Base-by-base conservation (phyloP, 2,797 vertebrate genomes). In the Phrynocephalus forsythii region DNA sequence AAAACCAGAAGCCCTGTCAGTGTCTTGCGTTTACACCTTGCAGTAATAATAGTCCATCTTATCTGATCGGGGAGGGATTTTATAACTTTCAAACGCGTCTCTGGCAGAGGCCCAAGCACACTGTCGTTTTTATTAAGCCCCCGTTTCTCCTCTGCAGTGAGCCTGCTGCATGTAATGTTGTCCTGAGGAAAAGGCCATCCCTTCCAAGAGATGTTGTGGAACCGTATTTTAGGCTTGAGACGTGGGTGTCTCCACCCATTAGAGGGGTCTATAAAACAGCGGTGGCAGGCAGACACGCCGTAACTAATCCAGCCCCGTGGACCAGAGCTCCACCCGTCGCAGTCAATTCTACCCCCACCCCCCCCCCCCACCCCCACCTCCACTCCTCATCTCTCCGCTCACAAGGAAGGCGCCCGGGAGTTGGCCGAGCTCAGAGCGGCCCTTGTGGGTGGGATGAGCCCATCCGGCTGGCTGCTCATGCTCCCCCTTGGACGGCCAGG, bases 41-140 rank as follows among this genome's bases (percentile, higher is more conserved):
- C 94, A 92, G 82, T 92, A 95, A 94, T 94, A 95, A 93, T 94
- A 92, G 60, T 8, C 0, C 91, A 94, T 92, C 96, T 95, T 94
- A 93, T 95, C 95, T 95, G 94, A 95, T 95, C 90, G 87, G 81
- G 86, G 92, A 86, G 91, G 92, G 93, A 92, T 94, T 96, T 96
- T 94, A 92, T 93, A 94, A 91, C 93, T 95, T 91, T 94, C 87
- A 84, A 96, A 95, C 94, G 94, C 84, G 87, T 89, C 91, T 91
- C 90, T 95, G 96, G 94, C 94, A 0, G 79, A 56, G 56, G 56
- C 90, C 95, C 95, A 94, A 88, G 89, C 71, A 69, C 52, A 30
- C 93, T 95, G 94, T 96, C 95, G 91, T 90, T 93, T 94, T 95
- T 93, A 94, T 96, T 96, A 96, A 88, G 87, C 93, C 90, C 87